phyloP scores from a whole-genome alignment of 2,888 invertebrate species.

The Limnephilus marmoratus region DNA sequence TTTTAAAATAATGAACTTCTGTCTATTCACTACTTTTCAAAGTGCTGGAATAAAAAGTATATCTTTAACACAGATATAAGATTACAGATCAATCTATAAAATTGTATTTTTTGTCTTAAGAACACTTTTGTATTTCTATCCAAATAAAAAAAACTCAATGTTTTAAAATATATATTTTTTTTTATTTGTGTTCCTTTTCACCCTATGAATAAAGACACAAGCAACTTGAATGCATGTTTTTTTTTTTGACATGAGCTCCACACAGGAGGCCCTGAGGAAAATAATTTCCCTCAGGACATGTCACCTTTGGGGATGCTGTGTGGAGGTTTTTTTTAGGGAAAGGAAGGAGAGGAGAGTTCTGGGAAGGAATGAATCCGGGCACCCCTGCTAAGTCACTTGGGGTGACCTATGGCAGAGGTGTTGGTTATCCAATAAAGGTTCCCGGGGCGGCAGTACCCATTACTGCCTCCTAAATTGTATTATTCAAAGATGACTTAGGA shows the following conservation, averaged over 20 bases:
- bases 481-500: neutral
- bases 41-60: constrained; percentile 9
- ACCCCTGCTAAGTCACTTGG: no score
- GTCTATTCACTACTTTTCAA: neutral
- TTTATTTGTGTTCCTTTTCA: neutral
- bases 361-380: no score
- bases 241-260: no score
- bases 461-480: no score
- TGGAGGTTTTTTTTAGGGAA: no score
- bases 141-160: constrained; percentile 41
- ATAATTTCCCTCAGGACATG: no score
- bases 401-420: no score
- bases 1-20: neutral
- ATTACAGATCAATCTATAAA: constrained; percentile 16
- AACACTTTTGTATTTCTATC: constrained; percentile 44
- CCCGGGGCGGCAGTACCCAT: no score
- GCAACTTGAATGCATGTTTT: neutral
- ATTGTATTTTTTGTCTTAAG: constrained; percentile 25
- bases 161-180: constrained; percentile 38
- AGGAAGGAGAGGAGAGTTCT: no score
- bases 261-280: no score
- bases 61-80: constrained; percentile 13
- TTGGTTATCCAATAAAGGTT: no score
- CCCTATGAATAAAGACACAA: neutral
- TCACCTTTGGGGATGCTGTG: no score